These are phyloP conservation scores for Plodia interpunctella DNA, from an alignment of 1,140 invertebrate genomes.

Conservation along the genomic window DNA sequence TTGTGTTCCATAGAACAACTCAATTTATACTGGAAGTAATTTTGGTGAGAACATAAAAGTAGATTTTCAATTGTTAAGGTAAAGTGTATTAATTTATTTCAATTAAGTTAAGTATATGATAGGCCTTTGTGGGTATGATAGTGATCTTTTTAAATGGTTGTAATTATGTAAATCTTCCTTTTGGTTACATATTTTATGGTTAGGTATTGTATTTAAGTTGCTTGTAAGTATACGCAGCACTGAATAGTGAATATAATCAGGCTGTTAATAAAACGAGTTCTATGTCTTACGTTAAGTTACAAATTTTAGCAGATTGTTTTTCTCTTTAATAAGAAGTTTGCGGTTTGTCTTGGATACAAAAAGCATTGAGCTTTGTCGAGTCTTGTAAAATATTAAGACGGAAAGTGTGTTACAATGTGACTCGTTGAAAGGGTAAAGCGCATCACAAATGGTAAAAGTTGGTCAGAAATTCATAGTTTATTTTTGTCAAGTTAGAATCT, in stretches of 20 bases:
- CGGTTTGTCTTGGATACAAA: background rate
- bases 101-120: too few species aligned
- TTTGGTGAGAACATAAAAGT: constrained; percentile 18
- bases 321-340: background rate
- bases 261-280: too few species aligned
- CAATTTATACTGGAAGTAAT: constrained; percentile 18
- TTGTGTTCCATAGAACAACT: constrained; percentile 2
- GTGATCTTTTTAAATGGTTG: too few species aligned
- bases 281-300: too few species aligned
- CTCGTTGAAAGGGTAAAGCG: background rate
- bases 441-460: background rate
- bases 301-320: background rate
- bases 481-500: too few species aligned
- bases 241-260: too few species aligned
- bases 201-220: too few species aligned
- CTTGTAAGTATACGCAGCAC: too few species aligned
- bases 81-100: constrained; percentile 11
- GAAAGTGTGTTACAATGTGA: background rate
- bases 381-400: background rate
- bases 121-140: too few species aligned
- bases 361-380: background rate
- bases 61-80: constrained; percentile 11
- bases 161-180: too few species aligned
- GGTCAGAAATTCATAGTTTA: background rate
- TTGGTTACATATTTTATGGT: too few species aligned